phyloP scores from a whole-genome alignment of 2,797 vertebrate genomes.

The Aratinga solstitialis region DNA sequence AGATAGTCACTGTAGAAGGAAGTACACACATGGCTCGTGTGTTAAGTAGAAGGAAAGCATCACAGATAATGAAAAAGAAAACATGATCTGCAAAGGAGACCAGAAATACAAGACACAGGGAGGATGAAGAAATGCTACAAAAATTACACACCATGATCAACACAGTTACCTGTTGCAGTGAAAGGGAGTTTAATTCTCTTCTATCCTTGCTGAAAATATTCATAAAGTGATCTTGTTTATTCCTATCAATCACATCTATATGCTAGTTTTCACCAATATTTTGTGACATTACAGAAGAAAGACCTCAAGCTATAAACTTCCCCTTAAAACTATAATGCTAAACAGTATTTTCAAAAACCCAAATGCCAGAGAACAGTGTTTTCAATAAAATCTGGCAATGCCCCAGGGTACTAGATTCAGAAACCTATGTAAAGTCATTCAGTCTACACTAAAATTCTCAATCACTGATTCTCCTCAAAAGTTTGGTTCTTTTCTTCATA shows the following conservation, averaged over 20 bases:
- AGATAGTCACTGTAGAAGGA: background rate
- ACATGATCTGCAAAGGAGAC: background rate
- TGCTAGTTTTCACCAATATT: background rate
- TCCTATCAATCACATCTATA: background rate
- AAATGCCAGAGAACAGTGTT: slow-evolving; percentile 11
- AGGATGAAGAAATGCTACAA: background rate
- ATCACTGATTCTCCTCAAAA: background rate
- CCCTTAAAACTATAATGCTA: slow-evolving; percentile 4
- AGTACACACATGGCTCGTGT: background rate
- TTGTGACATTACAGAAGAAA: slow-evolving; percentile 1
- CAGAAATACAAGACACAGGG: background rate
- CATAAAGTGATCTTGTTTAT: background rate
- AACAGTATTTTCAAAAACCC: slow-evolving; percentile 17
- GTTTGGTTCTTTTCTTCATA: slow-evolving; percentile 9
- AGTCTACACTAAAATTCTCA: background rate
- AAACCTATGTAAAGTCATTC: background rate
- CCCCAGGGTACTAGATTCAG: background rate
- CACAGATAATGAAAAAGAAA: background rate
- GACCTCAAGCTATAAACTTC: background rate
- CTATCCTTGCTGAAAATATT: background rate
- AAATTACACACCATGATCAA: background rate
- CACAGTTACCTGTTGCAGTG: background rate
- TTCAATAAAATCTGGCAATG: background rate
- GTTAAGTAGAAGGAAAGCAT: background rate
- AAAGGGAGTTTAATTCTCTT: background rate